Evolutionary conservation across 1,140 invertebrate species (phyloP), one percentile per base, ranked within the genome.

Genomic region (Aphelenchoides avenae): DNA sequence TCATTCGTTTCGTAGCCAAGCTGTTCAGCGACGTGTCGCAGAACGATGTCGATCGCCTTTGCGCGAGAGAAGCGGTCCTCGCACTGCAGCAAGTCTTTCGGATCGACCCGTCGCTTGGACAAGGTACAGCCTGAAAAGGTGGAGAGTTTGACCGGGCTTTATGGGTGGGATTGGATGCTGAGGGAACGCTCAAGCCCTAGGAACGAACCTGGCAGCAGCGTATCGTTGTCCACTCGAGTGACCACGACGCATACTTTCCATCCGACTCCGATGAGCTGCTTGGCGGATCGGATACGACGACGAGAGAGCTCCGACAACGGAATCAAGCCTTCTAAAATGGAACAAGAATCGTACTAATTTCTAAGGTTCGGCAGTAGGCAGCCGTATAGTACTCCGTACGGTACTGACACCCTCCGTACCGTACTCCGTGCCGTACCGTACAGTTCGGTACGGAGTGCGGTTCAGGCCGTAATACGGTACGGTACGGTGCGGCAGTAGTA

Each of bases 231-330:
- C 6, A 99, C 95, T 81, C 95, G 85, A 78, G 99, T 98, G 33
- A 99, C 95, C 43, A 98, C 92, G 30, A 98, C 94, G 53, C 93
- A 94, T 81, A 99, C 95, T 56, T 88, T 96, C 81, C 96, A 89
- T 30, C 94, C 95, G 41, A 99, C 91, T 66, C 93, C 84, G 78
- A 99, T 97, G 49, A 99, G 83, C 84, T 98, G 98, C 80, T 98
- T 99, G 66, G 99, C 97, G 36, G 94, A 98, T 61, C 95, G 84
- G 68, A 99, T 99, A 84, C 95, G 89, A 81, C 94, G 84, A 75
- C 95, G 84, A 3, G 93, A 98, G 79, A 99, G 83, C 81, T 99
- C 95, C 20, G 91, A 96, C 4, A 84, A 77, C 52, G 83, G 66
- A 41, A 83, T 83, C 83, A 83, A 84, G 30, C 79, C 78, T 52